Evolutionary conservation across 1,140 invertebrate genomes (phyloP).

Genomic region (Trichonephila clavata): DNA sequence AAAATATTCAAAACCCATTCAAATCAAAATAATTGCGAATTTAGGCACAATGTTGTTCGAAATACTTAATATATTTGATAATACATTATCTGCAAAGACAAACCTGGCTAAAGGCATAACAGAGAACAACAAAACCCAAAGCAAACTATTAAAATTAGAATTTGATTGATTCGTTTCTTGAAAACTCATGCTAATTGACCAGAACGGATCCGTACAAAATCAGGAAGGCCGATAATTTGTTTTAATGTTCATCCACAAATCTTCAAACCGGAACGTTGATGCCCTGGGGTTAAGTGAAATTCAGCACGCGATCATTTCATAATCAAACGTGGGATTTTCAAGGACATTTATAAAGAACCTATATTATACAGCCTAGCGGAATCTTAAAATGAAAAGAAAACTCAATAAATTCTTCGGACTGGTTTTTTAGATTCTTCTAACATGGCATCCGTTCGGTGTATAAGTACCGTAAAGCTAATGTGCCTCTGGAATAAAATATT

Average conservation of each 20-base stretch:
- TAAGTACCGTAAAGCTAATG: neutral
- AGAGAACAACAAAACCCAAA: too few species aligned
- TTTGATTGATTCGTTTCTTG: too few species aligned
- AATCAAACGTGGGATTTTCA: neutral
- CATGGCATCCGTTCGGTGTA: neutral
- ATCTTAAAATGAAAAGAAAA: neutral
- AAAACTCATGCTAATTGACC: neutral
- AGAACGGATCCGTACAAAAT: neutral
- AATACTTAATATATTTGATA: too few species aligned
- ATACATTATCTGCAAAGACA: too few species aligned
- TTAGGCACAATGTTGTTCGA: too few species aligned
- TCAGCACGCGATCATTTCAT: neutral
- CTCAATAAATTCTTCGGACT: constrained; percentile 4
- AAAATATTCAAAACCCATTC: too few species aligned
- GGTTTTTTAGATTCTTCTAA: neutral
- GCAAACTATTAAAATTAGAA: too few species aligned
- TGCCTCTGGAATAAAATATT: constrained; percentile 9
- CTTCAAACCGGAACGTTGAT: neutral
- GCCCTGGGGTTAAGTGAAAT: neutral
- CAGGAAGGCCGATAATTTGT: neutral
- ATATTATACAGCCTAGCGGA: neutral
- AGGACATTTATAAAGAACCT: neutral
- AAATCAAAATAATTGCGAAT: too few species aligned
- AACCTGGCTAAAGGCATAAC: too few species aligned
- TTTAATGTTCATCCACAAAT: neutral